Conservation (phyloP, 2,797 vertebrate species). For the Hybognathus amarus region DNA sequence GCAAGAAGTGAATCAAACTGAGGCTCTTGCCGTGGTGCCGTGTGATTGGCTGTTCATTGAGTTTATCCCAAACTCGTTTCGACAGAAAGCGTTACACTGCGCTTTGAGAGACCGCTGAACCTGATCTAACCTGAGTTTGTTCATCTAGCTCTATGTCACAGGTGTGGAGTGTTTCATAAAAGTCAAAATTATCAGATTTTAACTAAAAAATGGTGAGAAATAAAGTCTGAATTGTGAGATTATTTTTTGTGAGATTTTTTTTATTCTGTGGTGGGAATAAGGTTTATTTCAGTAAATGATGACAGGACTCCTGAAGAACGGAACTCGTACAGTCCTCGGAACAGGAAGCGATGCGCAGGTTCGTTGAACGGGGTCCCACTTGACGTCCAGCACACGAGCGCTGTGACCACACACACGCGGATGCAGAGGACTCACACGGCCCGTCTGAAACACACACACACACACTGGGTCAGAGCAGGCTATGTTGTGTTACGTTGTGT, state of each 20-base stretch:
- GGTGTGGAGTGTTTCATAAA: no score
- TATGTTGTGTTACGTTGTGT: neutral
- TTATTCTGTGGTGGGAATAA: no score
- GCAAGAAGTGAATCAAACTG: neutral
- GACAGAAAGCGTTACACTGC: neutral
- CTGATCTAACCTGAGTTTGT: neutral
- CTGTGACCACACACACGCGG: conserved; percentile 90
- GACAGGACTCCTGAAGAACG: conserved; percentile 48
- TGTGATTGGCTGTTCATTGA: no score
- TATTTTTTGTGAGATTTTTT: no score
- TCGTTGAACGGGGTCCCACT: conserved; percentile 96
- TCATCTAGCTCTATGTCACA: neutral
- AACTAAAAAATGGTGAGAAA: neutral
- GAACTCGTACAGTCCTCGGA: conserved; percentile 93
- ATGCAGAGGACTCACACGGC: conserved; percentile 88
- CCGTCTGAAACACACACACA: conserved; percentile 80
- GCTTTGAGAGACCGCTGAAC: neutral
- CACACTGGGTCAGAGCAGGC: conserved; percentile 1
- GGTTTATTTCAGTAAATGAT: no score
- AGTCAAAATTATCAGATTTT: neutral
- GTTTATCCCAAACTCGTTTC: neutral
- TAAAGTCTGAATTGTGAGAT: no score
- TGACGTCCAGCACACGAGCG: conserved; percentile 92
- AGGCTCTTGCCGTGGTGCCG: neutral
- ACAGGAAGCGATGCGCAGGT: conserved; percentile 91